Evolutionary conservation across 2,888 invertebrate species (phyloP), one percentile per base, ranked within the genome.

Genomic region (Megamerina dolium): DNA sequence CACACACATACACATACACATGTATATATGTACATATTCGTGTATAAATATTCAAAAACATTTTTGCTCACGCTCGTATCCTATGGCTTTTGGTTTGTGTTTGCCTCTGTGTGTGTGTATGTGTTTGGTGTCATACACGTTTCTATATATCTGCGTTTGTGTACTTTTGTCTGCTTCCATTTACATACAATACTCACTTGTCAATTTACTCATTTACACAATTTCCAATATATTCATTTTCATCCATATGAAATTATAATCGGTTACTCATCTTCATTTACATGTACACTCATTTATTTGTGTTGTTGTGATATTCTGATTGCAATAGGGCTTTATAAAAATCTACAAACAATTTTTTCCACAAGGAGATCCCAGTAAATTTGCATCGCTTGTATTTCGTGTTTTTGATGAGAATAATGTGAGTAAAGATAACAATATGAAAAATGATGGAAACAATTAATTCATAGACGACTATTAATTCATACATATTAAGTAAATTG

Each of bases 341-440:
- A 99, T 97, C 74, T 97, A 99, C 79, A 94, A 94, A 75, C 96
- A 97, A 75, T 97, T 99, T 78, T 99, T 99, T 74, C 97, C 97
- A 45, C 92, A 96, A 81, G 97, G 97, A 59, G 96, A 99, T 76
- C 96, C 97, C 33, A 92, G 93, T 68, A 97, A 96, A 77, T 99
- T 97, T 72, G 96, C 97, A 45, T 89, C 92, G 48, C 81, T 96
- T 64, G 96, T 97, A 51, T 97, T 97, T 80, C 86, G 95, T 69
- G 97, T 97, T 50, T 97, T 97, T 74, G 96, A 97, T 73, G 93
- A 95, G 77, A 97, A 97, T 73, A 93, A 93, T 75, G 96, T 96
- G 76, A 87, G 89, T 81, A 64, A 33, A 10, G 10, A 23, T 23
- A n/a, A n/a, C n/a, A n/a, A n/a, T n/a, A n/a, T n/a, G n/a, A n/a